Base-by-base conservation (phyloP, 2,888 invertebrate species). In the Agapostemon virescens region DNA sequence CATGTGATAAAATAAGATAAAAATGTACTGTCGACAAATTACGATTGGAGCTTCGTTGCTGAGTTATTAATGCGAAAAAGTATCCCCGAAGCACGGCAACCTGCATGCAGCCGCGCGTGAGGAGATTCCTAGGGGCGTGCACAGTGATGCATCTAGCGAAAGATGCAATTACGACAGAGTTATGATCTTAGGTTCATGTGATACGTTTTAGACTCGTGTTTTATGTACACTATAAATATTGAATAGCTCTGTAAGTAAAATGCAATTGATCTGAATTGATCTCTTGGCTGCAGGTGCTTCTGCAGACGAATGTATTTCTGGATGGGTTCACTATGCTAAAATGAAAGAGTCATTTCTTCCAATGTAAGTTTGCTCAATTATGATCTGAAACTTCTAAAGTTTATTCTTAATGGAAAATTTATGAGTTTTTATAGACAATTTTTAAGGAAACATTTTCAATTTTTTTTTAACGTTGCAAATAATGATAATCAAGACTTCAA, bases 41-140 rank as follows among this genome's bases (percentile, higher is more conserved):
- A 15, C 26, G 15, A 15, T 55, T 15, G 26, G 26, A 6, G 6
- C 26, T 55, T 55, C 55, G 55, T 55, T 55, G 26, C 55, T 1
- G 26, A 4, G 26, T 26, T 26, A 55, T 55, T 55, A 55, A 26
- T 15, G 55, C 55, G 55, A 26, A 15, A 13, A 13, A 55, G 55
- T 55, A 55, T 55, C 15, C 55, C 55, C 55, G 55, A 55, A 15
- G 55, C 26, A 17, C 26, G 55, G 55, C 55, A 55, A 55, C 26
- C 26, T 15, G 55, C 26, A 26, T 26, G 55, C 26, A 23, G 55
- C 15, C 26, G 23, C 15, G 55, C 55, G 26, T 26, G 55, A 15
- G 6, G 11, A n/a, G 26, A 15, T 55, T 26, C 15, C 26, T 15
- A 55, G 26, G 26, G 26, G 26, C 52, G 52, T 52, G 52, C 13